Percentiles rank a stretch among this genome's conserved stretches.
phyloP scores from a whole-genome alignment of 2,888 invertebrate species.

The Andrena fulva region DNA sequence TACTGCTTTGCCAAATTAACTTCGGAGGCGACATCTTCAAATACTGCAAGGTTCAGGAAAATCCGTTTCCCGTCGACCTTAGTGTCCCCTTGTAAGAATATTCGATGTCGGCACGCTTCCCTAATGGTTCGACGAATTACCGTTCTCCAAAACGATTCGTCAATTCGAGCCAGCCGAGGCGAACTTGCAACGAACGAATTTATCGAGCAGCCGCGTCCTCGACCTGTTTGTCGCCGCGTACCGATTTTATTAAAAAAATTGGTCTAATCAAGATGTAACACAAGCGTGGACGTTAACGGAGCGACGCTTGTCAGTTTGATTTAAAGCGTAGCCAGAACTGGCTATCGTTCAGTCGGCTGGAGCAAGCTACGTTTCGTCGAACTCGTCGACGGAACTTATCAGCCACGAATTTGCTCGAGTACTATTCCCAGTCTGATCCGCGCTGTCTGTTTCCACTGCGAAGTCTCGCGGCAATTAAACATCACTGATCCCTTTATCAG shows the following conservation, averaged over 20 bases:
- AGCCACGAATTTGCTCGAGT: not conserved
- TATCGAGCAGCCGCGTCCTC: conserved; percentile 17
- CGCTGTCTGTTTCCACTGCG: not conserved
- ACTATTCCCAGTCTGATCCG: not conserved
- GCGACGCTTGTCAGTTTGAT: not conserved
- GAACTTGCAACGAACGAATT: conserved; percentile 18
- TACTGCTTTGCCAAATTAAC: too few species aligned
- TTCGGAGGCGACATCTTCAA: too few species aligned
- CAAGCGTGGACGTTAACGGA: not conserved
- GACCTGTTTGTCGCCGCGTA: not conserved
- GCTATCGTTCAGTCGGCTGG: not conserved
- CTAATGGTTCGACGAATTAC: not conserved
- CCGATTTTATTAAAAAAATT: conserved; percentile 1
- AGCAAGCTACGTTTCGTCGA: not conserved
- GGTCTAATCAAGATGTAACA: not conserved
- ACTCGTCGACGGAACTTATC: not conserved
- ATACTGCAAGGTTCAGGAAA: too few species aligned
- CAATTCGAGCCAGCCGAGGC: conserved; percentile 17
- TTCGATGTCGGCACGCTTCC: not conserved
- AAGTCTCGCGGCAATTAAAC: not conserved
- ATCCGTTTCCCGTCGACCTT: too few species aligned
- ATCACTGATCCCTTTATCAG: not conserved
- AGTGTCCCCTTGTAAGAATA: too few species aligned
- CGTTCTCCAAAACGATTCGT: conserved; percentile 12
- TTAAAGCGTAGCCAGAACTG: not conserved